Evolutionary conservation across 2,888 invertebrate species (phyloP).

Genomic region (Diarsia mendica): DNA sequence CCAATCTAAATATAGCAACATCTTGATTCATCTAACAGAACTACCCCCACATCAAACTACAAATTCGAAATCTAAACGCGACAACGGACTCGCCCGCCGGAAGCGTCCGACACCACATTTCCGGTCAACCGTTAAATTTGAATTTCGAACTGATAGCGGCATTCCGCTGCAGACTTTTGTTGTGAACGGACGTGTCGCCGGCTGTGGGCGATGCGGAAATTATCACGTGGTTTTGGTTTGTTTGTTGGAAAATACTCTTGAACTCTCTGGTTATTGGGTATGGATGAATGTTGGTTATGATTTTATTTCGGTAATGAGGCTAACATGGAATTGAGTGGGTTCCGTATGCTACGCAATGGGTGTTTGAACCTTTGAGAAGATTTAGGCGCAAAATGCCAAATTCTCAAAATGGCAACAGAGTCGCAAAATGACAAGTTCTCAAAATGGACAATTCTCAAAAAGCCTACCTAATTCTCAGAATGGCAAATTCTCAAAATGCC

Average conservation of each 20-base stretch:
- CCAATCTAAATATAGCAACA: slow-evolving; percentile 2
- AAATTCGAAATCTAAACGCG: slow-evolving; percentile 67
- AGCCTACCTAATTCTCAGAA: no score
- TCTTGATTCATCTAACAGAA: slow-evolving; percentile 19
- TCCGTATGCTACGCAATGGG: no score
- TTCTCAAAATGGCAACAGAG: no score
- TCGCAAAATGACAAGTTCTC: no score
- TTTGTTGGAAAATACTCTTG: slow-evolving; percentile 23
- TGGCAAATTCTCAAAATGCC: no score
- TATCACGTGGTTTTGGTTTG: slow-evolving; percentile 64
- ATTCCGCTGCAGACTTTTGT: slow-evolving; percentile 81
- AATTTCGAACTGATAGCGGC: slow-evolving; percentile 86
- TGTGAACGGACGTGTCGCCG: slow-evolving; percentile 77
- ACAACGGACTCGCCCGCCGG: slow-evolving; percentile 75
- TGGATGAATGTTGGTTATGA: neutral
- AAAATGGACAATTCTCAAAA: no score
- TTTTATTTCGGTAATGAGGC: neutral
- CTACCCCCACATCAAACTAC: slow-evolving; percentile 41
- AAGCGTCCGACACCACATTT: slow-evolving; percentile 81
- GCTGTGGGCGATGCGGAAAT: slow-evolving; percentile 75
- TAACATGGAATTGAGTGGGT: no score
- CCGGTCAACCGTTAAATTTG: slow-evolving; percentile 89
- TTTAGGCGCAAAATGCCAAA: no score
- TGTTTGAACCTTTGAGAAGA: no score
- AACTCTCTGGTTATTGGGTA: slow-evolving; percentile 34